Percentiles rank a stretch among this genome's conserved stretches.
These are phyloP conservation scores for Philereme transversata DNA, from an alignment of 2,888 invertebrate genomes.

Conservation along the genomic window DNA sequence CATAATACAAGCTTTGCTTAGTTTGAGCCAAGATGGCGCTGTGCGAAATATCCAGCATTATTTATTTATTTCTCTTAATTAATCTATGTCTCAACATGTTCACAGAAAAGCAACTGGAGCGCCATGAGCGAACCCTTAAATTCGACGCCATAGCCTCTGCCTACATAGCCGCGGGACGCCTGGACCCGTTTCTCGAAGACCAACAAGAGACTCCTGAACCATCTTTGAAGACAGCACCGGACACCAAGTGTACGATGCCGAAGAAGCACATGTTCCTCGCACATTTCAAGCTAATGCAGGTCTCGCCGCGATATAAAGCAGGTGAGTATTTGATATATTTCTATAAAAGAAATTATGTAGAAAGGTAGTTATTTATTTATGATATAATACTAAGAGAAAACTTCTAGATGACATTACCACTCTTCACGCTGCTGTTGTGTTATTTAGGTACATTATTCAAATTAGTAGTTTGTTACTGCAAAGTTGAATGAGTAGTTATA, in stretches of 20 bases:
- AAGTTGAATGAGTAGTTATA: too few species aligned
- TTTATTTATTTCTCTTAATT: too few species aligned
- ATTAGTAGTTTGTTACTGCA: too few species aligned
- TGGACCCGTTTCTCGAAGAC: conserved; percentile 60
- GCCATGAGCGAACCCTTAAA: conserved; percentile 82
- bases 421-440: too few species aligned
- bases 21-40: too few species aligned
- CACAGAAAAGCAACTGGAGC: conserved; percentile 82
- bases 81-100: background rate
- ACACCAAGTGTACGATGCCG: conserved; percentile 51
- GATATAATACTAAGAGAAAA: too few species aligned
- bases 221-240: conserved; percentile 1
- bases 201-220: conserved; percentile 28
- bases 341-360: too few species aligned
- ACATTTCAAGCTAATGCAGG: conserved; percentile 81
- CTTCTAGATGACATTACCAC: too few species aligned
- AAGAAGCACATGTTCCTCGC: conserved; percentile 85
- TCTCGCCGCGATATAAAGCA: conserved; percentile 81
- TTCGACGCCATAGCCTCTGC: conserved; percentile 81
- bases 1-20: too few species aligned
- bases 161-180: conserved; percentile 65
- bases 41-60: too few species aligned
- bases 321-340: conserved; percentile 65
- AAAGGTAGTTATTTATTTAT: too few species aligned
- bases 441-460: too few species aligned